Conservation (phyloP, 2,113 vertebrate species). For the Mesitornis unicolor region DNA sequence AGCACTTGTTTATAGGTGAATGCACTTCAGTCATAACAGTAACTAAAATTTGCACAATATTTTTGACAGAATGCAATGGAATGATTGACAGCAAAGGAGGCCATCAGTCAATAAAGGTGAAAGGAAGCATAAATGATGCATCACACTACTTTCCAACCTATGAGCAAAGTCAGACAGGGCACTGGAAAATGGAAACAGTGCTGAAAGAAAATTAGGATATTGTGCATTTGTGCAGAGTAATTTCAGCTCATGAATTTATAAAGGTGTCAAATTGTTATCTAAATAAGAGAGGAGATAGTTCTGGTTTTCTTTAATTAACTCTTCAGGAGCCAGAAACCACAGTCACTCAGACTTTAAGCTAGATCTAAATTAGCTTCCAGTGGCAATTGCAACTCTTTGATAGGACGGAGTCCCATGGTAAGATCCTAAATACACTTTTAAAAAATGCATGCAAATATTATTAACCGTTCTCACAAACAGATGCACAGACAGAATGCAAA, state of each 20-base stretch:
- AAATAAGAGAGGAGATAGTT: background rate
- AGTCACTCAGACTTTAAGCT: background rate
- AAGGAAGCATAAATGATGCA: slow-evolving; percentile 63
- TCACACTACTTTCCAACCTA: slow-evolving; percentile 11
- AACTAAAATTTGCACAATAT: background rate
- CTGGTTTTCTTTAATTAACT: background rate
- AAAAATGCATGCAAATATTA: background rate
- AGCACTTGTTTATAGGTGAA: slow-evolving; percentile 33
- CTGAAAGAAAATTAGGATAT: slow-evolving; percentile 40
- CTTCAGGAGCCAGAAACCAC: background rate
- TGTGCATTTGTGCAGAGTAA: background rate
- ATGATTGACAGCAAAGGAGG: slow-evolving; percentile 46
- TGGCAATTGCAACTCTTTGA: background rate
- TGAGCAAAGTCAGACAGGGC: slow-evolving; percentile 53
- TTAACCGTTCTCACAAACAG: background rate
- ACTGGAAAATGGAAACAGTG: slow-evolving; percentile 13
- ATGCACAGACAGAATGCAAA: background rate
- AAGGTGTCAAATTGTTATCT: slow-evolving; percentile 8
- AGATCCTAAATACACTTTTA: background rate
- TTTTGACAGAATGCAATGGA: slow-evolving; percentile 31
- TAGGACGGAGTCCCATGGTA: background rate
- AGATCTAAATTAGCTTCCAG: background rate
- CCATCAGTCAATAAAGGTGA: slow-evolving; percentile 50
- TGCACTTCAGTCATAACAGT: background rate
- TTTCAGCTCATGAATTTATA: slow-evolving; percentile 49